phyloP scores from a whole-genome alignment of 2,113 vertebrate species.

The Phycodurus eques region DNA sequence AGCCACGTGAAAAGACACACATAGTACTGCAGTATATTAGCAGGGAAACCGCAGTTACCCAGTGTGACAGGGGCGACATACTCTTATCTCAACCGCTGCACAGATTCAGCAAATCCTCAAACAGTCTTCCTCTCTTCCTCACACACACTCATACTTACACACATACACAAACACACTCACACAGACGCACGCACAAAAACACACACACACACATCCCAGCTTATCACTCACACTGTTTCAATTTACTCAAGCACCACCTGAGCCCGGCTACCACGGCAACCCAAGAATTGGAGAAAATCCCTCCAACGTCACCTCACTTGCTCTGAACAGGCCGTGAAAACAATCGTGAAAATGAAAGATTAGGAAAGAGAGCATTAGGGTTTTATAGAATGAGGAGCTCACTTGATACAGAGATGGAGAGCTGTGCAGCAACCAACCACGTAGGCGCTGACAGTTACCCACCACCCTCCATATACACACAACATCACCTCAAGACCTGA shows the following conservation, averaged over 20 bases:
- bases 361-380: slow-evolving; percentile 62
- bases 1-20: slow-evolving; percentile 19
- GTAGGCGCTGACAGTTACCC: slow-evolving; percentile 38
- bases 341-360: slow-evolving; percentile 71
- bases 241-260: slow-evolving; percentile 73
- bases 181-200: neutral
- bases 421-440: slow-evolving; percentile 56
- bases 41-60: slow-evolving; percentile 58
- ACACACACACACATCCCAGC: slow-evolving; percentile 39
- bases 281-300: slow-evolving; percentile 67
- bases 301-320: slow-evolving; percentile 58
- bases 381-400: slow-evolving; percentile 54
- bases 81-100: slow-evolving; percentile 65
- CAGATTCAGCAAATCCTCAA: slow-evolving; percentile 70
- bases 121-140: slow-evolving; percentile 39
- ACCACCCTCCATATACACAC: neutral
- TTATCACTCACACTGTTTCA: slow-evolving; percentile 72
- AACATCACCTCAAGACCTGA: slow-evolving; percentile 1
- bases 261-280: slow-evolving; percentile 67
- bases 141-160: slow-evolving; percentile 9
- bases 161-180: neutral
- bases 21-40: slow-evolving; percentile 62
- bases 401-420: slow-evolving; percentile 55
- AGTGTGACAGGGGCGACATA: slow-evolving; percentile 57
- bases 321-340: slow-evolving; percentile 69